These are phyloP conservation scores for Argopecten irradians DNA, from an alignment of 1,140 invertebrate species.

Conservation along the genomic window DNA sequence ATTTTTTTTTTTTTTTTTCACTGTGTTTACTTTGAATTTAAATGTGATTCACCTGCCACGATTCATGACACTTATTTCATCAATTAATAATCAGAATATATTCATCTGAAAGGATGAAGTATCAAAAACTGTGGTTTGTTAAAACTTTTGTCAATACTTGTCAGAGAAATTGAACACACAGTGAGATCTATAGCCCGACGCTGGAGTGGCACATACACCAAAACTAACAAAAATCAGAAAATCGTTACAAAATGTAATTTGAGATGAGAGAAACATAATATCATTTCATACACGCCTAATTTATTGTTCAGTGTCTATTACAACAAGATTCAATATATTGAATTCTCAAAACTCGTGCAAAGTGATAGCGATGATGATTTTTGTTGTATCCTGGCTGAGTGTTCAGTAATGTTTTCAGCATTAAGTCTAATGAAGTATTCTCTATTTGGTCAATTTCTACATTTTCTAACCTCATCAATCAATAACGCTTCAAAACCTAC, in stretches of 20 bases:
- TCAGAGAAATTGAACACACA: not conserved
- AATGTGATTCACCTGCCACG: not conserved
- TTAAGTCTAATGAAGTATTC: not conserved
- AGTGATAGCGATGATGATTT: not conserved
- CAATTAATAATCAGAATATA: not conserved
- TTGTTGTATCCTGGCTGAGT: not conserved
- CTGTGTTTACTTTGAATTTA: no score
- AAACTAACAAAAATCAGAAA: not conserved
- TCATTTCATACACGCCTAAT: conserved; percentile 10
- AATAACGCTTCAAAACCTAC: not conserved
- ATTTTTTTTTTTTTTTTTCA: no score
- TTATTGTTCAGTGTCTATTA: conserved; percentile 2
- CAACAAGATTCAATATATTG: not conserved
- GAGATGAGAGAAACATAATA: not conserved
- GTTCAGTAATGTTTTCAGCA: not conserved
- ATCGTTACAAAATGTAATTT: conserved; percentile 13
- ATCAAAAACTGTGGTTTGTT: not conserved
- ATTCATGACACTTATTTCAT: not conserved
- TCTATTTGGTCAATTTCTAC: not conserved
- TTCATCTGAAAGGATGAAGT: not conserved
- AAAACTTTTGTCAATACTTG: not conserved
- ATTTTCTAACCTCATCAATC: not conserved
- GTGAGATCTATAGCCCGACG: not conserved
- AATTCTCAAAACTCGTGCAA: not conserved
- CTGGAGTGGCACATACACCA: not conserved